A percentile compares a stretch with the other conserved stretches of the same genome.
These are phyloP conservation scores for Calliopum simillimum DNA, from an alignment of 2,888 invertebrate species.

Conservation along the genomic window DNA sequence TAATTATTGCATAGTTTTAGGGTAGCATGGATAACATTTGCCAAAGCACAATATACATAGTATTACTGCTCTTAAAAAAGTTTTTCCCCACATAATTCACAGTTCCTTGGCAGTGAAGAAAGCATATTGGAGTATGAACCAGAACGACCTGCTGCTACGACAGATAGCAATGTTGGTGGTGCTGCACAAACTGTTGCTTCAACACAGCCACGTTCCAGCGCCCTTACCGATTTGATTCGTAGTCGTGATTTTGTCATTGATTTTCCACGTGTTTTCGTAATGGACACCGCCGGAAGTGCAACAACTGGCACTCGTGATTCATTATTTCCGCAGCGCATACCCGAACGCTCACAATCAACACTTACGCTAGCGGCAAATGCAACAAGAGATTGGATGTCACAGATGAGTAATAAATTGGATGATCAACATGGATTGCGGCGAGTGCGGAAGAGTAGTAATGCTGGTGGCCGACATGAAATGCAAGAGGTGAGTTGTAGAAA, in stretches of 20 bases:
- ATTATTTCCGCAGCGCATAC: constrained; percentile 53
- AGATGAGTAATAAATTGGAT: constrained; percentile 60
- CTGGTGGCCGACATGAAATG: constrained; percentile 51
- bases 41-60: too few relatives aligned
- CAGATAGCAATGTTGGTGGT: constrained; percentile 10
- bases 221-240: constrained; percentile 55
- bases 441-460: constrained; percentile 47
- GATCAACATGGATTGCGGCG: constrained; percentile 58
- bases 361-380: constrained; percentile 54
- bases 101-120: constrained; percentile 88
- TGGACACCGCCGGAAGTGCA: constrained; percentile 42
- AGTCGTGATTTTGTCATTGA: constrained; percentile 63
- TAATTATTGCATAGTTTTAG: too few relatives aligned
- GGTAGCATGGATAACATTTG: too few relatives aligned
- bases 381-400: constrained; percentile 55
- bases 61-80: too few relatives aligned
- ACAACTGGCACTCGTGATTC: constrained; percentile 54
- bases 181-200: neutral
- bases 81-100: neutral
- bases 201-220: constrained; percentile 42
- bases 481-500: constrained; percentile 52
- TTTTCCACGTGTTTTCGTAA: constrained; percentile 59
- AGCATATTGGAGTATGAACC: constrained; percentile 82
- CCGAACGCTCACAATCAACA: constrained; percentile 64
- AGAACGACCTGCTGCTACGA: constrained; percentile 61